Percentiles rank a stretch among this genome's conserved stretches.
Evolutionary conservation across 2,888 invertebrate species (phyloP).

Genomic region (Teleiodes luculella): DNA sequence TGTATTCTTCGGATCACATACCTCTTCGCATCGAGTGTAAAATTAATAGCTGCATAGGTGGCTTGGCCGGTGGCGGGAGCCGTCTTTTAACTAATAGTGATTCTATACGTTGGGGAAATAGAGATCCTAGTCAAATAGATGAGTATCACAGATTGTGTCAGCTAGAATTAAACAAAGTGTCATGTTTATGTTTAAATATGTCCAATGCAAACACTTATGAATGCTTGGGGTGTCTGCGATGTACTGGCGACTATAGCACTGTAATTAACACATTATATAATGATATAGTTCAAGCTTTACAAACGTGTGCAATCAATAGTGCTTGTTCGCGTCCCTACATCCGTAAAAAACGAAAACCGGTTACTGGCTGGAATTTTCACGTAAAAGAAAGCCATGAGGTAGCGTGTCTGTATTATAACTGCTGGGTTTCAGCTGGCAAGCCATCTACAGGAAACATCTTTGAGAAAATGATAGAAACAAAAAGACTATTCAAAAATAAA

Average conservation of each 20-base stretch:
- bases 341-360: background rate
- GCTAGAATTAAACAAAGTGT: background rate
- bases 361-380: background rate
- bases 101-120: background rate
- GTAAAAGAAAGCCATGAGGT: background rate
- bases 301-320: background rate
- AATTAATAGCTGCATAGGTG: background rate
- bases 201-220: background rate
- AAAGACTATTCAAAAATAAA: too few relatives aligned
- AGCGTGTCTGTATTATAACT: background rate
- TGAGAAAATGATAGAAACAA: slow-evolving; percentile 2
- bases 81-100: background rate
- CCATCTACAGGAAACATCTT: slow-evolving; percentile 3
- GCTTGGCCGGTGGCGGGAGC: background rate
- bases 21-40: background rate
- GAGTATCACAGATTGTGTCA: background rate
- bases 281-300: background rate
- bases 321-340: background rate
- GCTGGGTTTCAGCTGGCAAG: slow-evolving; percentile 1
- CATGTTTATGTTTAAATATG: background rate
- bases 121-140: background rate
- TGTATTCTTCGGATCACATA: slow-evolving; percentile 17
- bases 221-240: background rate
- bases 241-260: background rate
- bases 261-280: background rate